Evolutionary conservation across 2,888 invertebrate species (phyloP).

Genomic region (Apamea epomidion): DNA sequence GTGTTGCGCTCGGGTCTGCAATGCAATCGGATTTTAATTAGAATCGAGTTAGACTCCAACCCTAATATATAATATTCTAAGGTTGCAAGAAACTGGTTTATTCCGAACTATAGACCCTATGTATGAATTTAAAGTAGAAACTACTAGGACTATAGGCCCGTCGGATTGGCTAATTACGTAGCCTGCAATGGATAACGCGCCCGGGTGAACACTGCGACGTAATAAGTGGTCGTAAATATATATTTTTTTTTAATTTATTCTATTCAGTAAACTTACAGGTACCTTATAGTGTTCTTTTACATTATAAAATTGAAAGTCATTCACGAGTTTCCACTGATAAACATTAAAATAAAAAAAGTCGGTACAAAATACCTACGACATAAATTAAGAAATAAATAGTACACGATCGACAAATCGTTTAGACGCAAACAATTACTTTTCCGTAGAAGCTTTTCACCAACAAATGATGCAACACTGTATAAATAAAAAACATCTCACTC

Average conservation of each 20-base stretch:
- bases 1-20: background rate
- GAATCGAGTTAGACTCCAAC: conserved; percentile 1
- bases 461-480: background rate
- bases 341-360: background rate
- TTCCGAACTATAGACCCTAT: background rate
- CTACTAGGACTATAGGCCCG: background rate
- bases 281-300: background rate
- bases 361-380: background rate
- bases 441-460: background rate
- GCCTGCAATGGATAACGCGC: background rate
- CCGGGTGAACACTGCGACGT: background rate
- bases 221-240: background rate
- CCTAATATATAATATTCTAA: background rate
- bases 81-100: background rate
- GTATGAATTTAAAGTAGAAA: background rate
- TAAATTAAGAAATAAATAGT: background rate
- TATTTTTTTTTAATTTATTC: background rate
- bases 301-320: background rate
- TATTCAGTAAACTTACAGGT: background rate
- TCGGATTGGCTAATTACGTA: background rate
- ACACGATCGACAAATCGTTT: background rate
- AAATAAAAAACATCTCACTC: background rate
- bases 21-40: conserved; percentile 9
- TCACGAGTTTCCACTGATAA: background rate
- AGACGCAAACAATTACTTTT: background rate